A percentile compares a stretch with the other conserved stretches of the same genome.
Conservation (phyloP, 1,140 invertebrate genomes). For the Heliconius hermathena region DNA sequence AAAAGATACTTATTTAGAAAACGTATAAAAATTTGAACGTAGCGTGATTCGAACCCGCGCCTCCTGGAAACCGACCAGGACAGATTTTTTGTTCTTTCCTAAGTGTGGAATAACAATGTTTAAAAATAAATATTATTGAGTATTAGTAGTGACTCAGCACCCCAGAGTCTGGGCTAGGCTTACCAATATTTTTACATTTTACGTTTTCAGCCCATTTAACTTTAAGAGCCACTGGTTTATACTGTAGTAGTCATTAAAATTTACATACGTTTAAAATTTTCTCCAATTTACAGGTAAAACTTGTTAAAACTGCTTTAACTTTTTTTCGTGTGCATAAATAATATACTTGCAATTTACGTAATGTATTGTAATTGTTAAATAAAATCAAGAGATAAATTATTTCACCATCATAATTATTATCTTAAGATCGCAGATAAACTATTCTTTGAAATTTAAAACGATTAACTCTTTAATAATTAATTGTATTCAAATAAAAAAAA, state of each 20-base stretch:
- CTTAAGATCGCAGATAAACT: background rate
- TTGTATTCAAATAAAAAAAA: too few relatives aligned
- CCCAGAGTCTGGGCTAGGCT: too few relatives aligned
- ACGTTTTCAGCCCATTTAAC: background rate
- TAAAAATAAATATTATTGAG: too few relatives aligned
- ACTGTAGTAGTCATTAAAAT: conserved; percentile 4
- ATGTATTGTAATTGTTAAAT: background rate
- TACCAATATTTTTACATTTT: too few relatives aligned
- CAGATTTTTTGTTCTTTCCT: too few relatives aligned
- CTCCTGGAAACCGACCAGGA: too few relatives aligned
- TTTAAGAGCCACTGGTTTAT: background rate
- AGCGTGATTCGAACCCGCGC: too few relatives aligned
- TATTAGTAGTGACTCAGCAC: too few relatives aligned
- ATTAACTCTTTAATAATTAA: too few relatives aligned
- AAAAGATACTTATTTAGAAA: too few relatives aligned
- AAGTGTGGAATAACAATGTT: too few relatives aligned
- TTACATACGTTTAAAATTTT: background rate
- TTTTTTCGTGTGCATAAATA: background rate
- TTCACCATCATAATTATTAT: background rate
- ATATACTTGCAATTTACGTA: background rate
- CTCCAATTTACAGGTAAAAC: background rate
- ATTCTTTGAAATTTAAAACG: background rate
- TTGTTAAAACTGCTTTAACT: background rate
- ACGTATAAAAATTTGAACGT: too few relatives aligned
- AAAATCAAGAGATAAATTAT: background rate